Percentiles rank a stretch among this genome's conserved stretches.
phyloP scores from a whole-genome alignment of 1,140 invertebrate species.

The Diplogasteroides magnus region DNA sequence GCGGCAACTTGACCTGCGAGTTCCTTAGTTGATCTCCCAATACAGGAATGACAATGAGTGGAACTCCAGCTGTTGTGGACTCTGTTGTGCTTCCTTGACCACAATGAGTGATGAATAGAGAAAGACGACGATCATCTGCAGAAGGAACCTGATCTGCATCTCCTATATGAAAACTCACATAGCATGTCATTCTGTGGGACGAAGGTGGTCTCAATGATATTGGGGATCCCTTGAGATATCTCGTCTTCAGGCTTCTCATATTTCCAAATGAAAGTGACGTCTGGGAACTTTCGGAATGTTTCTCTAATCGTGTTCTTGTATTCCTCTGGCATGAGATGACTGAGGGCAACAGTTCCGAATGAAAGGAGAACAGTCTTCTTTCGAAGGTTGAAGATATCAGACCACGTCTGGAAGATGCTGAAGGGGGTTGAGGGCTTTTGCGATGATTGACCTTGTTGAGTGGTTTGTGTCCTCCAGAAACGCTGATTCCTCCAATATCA shows the following conservation, averaged over 20 bases:
- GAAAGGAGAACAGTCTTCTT: not conserved
- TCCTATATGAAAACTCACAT: constrained; percentile 8
- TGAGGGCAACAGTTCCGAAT: not conserved
- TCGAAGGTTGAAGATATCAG: not conserved
- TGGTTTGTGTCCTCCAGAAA: not conserved
- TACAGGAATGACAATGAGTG: constrained; percentile 25
- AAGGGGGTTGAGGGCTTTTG: not conserved
- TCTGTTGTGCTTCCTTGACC: constrained; percentile 30
- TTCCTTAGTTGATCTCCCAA: constrained; percentile 37
- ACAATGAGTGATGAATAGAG: constrained; percentile 31
- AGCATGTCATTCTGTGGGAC: constrained; percentile 33
- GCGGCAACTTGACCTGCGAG: constrained; percentile 17
- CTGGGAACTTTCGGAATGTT: constrained; percentile 14
- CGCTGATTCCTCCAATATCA: constrained; percentile 30
- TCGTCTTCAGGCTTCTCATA: constrained; percentile 32
- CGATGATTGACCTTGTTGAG: not conserved
- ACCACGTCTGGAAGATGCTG: not conserved
- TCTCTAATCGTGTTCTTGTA: not conserved
- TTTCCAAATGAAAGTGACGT: constrained; percentile 37
- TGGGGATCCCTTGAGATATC: constrained; percentile 9
- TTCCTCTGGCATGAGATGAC: not conserved
- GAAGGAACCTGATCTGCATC: not conserved
- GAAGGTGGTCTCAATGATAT: constrained; percentile 29
- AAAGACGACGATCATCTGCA: constrained; percentile 21
- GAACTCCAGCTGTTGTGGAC: constrained; percentile 21